Percentiles rank a stretch among this genome's conserved stretches.
Evolutionary conservation across 2,888 invertebrate genomes (phyloP).

Genomic region (Oscheius sp.): DNA sequence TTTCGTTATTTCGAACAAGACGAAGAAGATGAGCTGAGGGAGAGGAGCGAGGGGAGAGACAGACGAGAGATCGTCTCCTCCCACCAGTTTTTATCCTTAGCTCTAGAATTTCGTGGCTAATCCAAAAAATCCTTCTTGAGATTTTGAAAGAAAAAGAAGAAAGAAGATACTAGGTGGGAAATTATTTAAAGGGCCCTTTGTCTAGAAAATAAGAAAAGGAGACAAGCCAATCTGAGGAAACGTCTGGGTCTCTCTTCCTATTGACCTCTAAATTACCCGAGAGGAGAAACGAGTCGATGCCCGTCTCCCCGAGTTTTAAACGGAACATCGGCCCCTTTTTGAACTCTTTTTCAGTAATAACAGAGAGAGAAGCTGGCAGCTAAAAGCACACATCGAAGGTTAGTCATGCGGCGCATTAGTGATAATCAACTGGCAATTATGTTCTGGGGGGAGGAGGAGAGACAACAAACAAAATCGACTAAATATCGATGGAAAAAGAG

Average conservation of each 20-base stretch:
- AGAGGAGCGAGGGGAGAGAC: background rate
- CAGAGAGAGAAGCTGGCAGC: background rate
- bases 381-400: no score
- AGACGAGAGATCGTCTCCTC: background rate
- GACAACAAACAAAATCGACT: background rate
- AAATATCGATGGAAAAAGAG: background rate
- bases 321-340: background rate
- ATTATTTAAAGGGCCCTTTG: no score
- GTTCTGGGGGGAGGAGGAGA: background rate
- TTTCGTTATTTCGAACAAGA: background rate
- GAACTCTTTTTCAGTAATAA: background rate
- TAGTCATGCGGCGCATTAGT: background rate
- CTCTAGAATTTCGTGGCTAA: no score
- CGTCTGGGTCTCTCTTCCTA: no score
- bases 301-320: background rate
- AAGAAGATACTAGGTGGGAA: background rate
- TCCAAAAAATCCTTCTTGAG: no score
- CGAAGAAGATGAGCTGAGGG: background rate
- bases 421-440: background rate
- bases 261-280: slow-evolving; percentile 4
- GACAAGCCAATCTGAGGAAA: no score
- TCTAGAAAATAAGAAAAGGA: no score
- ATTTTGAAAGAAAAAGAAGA: background rate
- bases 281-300: slow-evolving; percentile 3
- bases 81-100: background rate